Base-by-base conservation (phyloP, 2,888 invertebrate species). In the Acanthacorydalis orientalis region DNA sequence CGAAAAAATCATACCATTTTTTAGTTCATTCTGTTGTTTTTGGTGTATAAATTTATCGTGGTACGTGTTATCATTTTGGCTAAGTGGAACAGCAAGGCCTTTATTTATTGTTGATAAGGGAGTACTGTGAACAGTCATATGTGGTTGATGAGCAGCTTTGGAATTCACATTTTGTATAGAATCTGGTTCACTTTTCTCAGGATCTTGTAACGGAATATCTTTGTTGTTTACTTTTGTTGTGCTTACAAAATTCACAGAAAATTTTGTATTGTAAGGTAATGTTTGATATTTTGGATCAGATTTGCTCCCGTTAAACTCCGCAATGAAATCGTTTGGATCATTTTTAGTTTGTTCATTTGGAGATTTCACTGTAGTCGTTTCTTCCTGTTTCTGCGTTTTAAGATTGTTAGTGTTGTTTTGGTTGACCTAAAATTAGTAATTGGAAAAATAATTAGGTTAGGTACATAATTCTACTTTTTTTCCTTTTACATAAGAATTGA, bases 201-300 rank as follows among this genome's bases (percentile, higher is more conserved):
- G 50, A 43, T 51, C 52, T 39, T 50, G 51, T 33, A 32, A 11
- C 7, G 12, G 44, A 12, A 41, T 38, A 61, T 54, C 15, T 44
- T 50, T 50, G 23, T 23, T 23, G 23, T 23, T 23, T 23, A 23
- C 6, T 48, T 55, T 52, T 59, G 64, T 49, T 61, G 57, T 60
- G 7, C 67, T 58, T 52, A 72, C 62, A 49, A 73, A 68, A 65
- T 78, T 71, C 15, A 79, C 68, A 12, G 81, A 78, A 63, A 87
- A 86, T 67, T 88, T 91, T 35, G 84, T 87, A 62, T 82, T 91
- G 68, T 88, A 86, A 56, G 91, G 90, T 66, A 91, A 70, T 31
- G 89, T 89, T 71, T 91, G 90, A 70, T 87, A 91, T 68, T 88
- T 93, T 39, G 83, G 88, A 65, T 91, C 89, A 48, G 82, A 83